These are phyloP conservation scores for Periophthalmus modestus DNA, from an alignment of 2,113 vertebrate species.

Conservation along the genomic window DNA sequence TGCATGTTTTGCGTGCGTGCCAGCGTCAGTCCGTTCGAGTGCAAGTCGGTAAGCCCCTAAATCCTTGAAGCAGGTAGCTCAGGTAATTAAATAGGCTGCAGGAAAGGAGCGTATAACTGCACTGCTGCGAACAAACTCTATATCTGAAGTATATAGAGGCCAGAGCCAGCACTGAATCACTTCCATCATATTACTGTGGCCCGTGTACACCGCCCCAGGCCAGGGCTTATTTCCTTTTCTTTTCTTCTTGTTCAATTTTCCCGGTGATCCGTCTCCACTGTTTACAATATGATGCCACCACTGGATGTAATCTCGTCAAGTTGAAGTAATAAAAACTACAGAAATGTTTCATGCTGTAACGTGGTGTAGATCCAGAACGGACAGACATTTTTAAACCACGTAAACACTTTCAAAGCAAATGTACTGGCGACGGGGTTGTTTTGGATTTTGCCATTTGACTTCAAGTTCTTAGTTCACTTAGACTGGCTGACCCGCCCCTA, in stretches of 20 bases:
- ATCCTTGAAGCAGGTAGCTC: constrained; percentile 39
- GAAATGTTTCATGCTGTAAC: background rate
- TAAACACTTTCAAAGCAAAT: too few relatives aligned
- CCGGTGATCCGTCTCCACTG: constrained; percentile 22
- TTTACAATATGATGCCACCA: constrained; percentile 25
- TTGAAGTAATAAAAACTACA: constrained; percentile 8
- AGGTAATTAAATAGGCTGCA: constrained; percentile 52
- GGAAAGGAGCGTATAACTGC: constrained; percentile 38
- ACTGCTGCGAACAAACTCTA: constrained; percentile 37
- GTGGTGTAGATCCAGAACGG: constrained; percentile 1
- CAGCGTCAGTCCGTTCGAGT: background rate
- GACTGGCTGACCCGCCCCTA: too few relatives aligned
- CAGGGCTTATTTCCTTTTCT: constrained; percentile 48
- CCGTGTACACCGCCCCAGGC: constrained; percentile 22
- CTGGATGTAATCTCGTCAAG: constrained; percentile 27
- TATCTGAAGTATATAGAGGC: constrained; percentile 23
- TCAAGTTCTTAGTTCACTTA: background rate
- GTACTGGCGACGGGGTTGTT: background rate
- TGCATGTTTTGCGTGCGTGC: constrained; percentile 9
- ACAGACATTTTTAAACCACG: background rate
- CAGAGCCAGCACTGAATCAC: constrained; percentile 38
- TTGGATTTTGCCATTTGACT: background rate
- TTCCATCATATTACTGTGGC: constrained; percentile 56
- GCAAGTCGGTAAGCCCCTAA: constrained; percentile 27
- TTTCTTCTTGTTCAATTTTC: constrained; percentile 9